Evolutionary conservation across 2,113 vertebrate species (phyloP).

Genomic region (Melanostigma gelatinosum): DNA sequence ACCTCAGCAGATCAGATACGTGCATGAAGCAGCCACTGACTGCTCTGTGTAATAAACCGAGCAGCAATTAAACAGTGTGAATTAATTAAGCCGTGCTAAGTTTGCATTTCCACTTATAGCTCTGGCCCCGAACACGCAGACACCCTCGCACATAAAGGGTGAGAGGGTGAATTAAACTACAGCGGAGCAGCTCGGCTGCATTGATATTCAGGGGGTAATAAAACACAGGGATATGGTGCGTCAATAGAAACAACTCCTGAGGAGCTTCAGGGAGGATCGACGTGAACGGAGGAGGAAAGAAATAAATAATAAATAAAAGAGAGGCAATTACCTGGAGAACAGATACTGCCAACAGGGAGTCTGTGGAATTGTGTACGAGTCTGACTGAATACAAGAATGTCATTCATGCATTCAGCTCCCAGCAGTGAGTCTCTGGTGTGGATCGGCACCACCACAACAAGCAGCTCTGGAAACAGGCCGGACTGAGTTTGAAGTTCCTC

Average conservation of each 20-base stretch:
- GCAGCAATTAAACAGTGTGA: slow-evolving; percentile 60
- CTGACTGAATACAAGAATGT: neutral
- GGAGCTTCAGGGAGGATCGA: slow-evolving; percentile 36
- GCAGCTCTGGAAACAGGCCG: too few species aligned
- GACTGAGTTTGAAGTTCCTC: too few species aligned
- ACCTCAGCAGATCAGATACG: slow-evolving; percentile 43
- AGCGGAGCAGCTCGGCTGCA: slow-evolving; percentile 20
- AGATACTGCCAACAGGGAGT: neutral
- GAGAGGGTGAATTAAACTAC: slow-evolving; percentile 61
- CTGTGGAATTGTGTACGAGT: too few species aligned
- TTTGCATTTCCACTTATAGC: slow-evolving; percentile 73
- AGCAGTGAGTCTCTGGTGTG: neutral
- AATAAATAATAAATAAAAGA: neutral
- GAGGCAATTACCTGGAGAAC: slow-evolving; percentile 48
- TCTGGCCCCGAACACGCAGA: slow-evolving; percentile 23
- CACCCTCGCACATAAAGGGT: slow-evolving; percentile 41
- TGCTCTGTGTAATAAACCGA: slow-evolving; percentile 38
- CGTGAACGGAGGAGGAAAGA: slow-evolving; percentile 25
- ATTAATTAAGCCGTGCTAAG: slow-evolving; percentile 63
- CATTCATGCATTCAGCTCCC: slow-evolving; percentile 18
- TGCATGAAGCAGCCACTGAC: slow-evolving; percentile 14
- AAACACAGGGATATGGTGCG: slow-evolving; percentile 46
- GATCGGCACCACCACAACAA: neutral
- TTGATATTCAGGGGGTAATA: slow-evolving; percentile 56
- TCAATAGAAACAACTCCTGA: slow-evolving; percentile 43